Conservation (phyloP, 2,888 invertebrate species). For the Chrysotoxum bicinctum region DNA sequence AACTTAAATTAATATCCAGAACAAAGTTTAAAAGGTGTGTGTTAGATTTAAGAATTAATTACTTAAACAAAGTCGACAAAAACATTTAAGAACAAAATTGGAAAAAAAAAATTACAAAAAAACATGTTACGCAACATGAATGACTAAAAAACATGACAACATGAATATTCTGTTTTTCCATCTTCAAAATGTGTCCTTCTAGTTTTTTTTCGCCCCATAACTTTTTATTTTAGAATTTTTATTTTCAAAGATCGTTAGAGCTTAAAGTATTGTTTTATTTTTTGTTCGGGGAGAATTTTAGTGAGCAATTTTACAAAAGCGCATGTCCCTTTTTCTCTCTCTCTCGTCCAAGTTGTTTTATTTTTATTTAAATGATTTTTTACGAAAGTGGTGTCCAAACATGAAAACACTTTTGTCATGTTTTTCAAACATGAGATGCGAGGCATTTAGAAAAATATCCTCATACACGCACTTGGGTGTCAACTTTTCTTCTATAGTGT, state of each 20-base stretch:
- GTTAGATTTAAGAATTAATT: background rate
- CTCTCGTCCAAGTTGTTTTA: conserved; percentile 53
- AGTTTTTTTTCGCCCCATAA: conserved; percentile 15
- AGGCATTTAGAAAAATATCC: conserved; percentile 43
- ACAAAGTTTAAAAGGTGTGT: conserved; percentile 14
- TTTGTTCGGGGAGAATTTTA: background rate
- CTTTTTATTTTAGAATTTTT: conserved; percentile 56
- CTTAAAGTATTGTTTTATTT: background rate
- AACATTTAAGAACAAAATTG: background rate
- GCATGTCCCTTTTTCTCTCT: conserved; percentile 38
- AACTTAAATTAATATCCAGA: background rate
- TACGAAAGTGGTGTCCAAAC: conserved; percentile 61
- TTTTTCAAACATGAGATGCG: conserved; percentile 68
- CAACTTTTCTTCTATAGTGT: background rate
- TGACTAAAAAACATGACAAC: conserved; percentile 68
- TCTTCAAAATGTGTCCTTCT: conserved; percentile 58
- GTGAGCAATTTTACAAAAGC: conserved; percentile 23
- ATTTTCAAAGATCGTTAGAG: conserved; percentile 10
- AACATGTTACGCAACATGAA: conserved; percentile 57
- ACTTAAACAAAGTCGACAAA: background rate
- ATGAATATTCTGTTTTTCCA: conserved; percentile 66
- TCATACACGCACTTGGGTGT: conserved; percentile 37
- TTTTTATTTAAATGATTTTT: conserved; percentile 64
- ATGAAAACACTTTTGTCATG: conserved; percentile 72
- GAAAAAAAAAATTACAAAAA: conserved; percentile 13